Conservation (phyloP, 2,113 vertebrate genomes). For the Campylorhamphus procurvoides region DNA sequence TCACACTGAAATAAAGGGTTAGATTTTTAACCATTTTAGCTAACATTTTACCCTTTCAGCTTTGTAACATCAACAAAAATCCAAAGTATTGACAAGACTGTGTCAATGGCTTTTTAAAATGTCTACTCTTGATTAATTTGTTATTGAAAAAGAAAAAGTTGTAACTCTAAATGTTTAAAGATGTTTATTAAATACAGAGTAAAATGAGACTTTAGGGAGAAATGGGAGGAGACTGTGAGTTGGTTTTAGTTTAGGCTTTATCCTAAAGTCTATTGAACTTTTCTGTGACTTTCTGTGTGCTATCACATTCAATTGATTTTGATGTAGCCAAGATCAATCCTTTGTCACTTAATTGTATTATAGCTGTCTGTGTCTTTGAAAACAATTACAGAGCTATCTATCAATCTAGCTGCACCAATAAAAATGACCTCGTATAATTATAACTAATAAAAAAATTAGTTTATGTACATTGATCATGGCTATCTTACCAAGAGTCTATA, state of each 20-base stretch:
- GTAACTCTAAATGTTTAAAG: background rate
- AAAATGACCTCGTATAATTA: conserved; percentile 48
- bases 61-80: conserved; percentile 5
- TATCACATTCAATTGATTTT: conserved; percentile 48
- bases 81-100: background rate
- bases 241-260: background rate
- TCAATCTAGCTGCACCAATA: conserved; percentile 22
- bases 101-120: background rate
- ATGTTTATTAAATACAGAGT: background rate
- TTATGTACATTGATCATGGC: conserved; percentile 46
- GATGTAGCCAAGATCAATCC: conserved; percentile 46
- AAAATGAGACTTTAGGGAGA: background rate
- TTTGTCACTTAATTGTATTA: conserved; percentile 53
- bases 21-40: conserved; percentile 50
- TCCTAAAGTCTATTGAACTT: background rate
- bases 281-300: conserved; percentile 9
- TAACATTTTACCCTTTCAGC: conserved; percentile 37
- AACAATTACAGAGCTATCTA: conserved; percentile 48
- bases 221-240: background rate
- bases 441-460: conserved; percentile 56
- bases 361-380: conserved; percentile 31
- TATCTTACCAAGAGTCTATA: background rate
- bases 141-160: background rate
- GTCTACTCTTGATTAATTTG: background rate
- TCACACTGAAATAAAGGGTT: conserved; percentile 63